A percentile compares a stretch with the other conserved stretches of the same genome.
Conservation (phyloP, 1,140 invertebrate genomes). For the Brachionus sp. region DNA sequence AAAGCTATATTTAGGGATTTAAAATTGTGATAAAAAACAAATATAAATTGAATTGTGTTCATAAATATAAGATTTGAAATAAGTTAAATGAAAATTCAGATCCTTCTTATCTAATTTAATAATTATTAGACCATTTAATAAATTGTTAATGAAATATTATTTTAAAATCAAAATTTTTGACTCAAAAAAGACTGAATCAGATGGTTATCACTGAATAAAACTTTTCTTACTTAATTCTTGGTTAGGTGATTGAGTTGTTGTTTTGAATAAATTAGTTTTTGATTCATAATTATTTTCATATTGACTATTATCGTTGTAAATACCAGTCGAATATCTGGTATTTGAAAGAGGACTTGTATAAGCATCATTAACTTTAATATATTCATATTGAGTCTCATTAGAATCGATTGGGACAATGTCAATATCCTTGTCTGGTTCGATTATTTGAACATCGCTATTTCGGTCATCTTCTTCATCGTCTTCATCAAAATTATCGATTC, state of each 20-base stretch:
- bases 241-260: neutral
- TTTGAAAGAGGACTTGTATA: conserved; percentile 7
- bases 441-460: neutral
- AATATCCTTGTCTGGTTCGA: neutral
- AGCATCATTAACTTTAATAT: conserved; percentile 15
- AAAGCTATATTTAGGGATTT: too few relatives aligned
- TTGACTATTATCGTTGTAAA: conserved; percentile 10
- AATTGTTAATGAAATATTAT: too few relatives aligned
- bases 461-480: neutral
- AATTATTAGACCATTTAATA: too few relatives aligned
- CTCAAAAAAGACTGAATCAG: too few relatives aligned
- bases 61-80: too few relatives aligned
- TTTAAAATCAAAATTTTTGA: too few relatives aligned
- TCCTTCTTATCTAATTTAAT: too few relatives aligned
- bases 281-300: conserved; percentile 31
- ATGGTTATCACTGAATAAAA: neutral
- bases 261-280: neutral
- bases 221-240: neutral
- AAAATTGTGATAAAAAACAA: too few relatives aligned
- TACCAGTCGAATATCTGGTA: neutral
- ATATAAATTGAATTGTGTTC: too few relatives aligned
- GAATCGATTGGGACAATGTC: conserved; percentile 3
- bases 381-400: conserved; percentile 34
- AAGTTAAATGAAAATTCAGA: too few relatives aligned
- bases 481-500: neutral